Evolutionary conservation across 2,113 vertebrate species (phyloP).

Genomic region (Monarcha castaneiventris): DNA sequence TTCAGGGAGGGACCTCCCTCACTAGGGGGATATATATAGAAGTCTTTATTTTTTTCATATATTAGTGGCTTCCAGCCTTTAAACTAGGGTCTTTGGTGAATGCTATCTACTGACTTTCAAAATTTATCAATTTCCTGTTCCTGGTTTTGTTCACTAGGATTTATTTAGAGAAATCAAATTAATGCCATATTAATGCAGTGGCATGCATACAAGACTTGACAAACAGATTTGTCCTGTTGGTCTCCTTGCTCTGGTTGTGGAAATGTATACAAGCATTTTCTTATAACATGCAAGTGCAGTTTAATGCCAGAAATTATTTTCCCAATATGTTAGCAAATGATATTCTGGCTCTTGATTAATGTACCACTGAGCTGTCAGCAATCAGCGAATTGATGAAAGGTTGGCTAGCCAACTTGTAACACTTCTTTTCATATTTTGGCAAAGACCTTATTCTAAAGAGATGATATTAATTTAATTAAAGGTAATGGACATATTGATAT

Average conservation of each 20-base stretch:
- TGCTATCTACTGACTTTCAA: not conserved
- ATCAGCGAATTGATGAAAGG: slow-evolving; percentile 45
- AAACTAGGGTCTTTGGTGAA: not conserved
- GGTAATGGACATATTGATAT: slow-evolving; percentile 57
- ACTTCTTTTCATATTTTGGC: slow-evolving; percentile 38
- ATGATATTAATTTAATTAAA: slow-evolving; percentile 69
- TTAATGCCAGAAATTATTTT: slow-evolving; percentile 40
- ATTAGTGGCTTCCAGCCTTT: not conserved
- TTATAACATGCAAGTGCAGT: not conserved
- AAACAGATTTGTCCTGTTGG: not conserved
- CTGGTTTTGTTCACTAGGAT: not conserved
- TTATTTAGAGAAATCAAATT: not conserved
- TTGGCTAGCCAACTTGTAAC: slow-evolving; percentile 26
- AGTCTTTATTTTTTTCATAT: not conserved
- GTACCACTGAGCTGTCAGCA: slow-evolving; percentile 50
- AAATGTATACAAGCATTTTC: slow-evolving; percentile 1
- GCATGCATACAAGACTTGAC: not conserved
- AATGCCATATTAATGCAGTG: not conserved
- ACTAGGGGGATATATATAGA: not conserved
- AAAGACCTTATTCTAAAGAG: slow-evolving; percentile 38
- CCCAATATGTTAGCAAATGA: slow-evolving; percentile 27
- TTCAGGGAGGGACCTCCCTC: not conserved
- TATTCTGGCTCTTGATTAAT: slow-evolving; percentile 30
- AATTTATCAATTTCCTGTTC: not conserved
- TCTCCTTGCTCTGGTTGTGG: not conserved